Evolutionary conservation across 1,140 invertebrate species (phyloP).

Genomic region (Listronotus oregonensis): DNA sequence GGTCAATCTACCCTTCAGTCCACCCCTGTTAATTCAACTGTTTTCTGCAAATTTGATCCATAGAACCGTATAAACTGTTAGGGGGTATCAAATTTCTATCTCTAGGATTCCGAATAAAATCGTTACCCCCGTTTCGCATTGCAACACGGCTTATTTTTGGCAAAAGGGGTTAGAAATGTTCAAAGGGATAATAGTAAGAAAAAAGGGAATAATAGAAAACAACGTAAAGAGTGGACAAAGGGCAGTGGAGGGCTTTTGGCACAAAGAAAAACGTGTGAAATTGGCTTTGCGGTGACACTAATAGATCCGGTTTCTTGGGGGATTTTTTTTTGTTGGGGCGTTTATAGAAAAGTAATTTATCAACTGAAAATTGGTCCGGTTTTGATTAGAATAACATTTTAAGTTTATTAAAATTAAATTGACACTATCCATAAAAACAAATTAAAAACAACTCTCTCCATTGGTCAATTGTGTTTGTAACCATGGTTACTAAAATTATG

Average conservation of each 20-base stretch:
- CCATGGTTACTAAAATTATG: no score
- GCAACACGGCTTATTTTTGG: conserved; percentile 21
- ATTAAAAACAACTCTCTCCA: no score
- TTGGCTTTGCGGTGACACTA: conserved; percentile 42
- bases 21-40: conserved; percentile 16
- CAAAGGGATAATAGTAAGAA: conserved; percentile 14
- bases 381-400: no score
- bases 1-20: not conserved
- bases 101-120: not conserved
- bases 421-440: no score
- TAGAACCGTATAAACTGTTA: conserved; percentile 42
- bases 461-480: no score
- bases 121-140: conserved; percentile 30
- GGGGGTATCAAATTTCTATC: conserved; percentile 34
- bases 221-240: conserved; percentile 15
- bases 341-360: conserved; percentile 4
- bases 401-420: no score
- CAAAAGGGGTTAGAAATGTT: not conserved
- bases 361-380: not conserved
- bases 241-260: conserved; percentile 1
- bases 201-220: conserved; percentile 7
- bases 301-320: conserved; percentile 36
- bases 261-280: conserved; percentile 45
- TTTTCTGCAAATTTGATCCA: conserved; percentile 30
- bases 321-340: conserved; percentile 5